Base-by-base conservation (phyloP, 2,113 vertebrate species). In the Dicrurus megarhynchus region DNA sequence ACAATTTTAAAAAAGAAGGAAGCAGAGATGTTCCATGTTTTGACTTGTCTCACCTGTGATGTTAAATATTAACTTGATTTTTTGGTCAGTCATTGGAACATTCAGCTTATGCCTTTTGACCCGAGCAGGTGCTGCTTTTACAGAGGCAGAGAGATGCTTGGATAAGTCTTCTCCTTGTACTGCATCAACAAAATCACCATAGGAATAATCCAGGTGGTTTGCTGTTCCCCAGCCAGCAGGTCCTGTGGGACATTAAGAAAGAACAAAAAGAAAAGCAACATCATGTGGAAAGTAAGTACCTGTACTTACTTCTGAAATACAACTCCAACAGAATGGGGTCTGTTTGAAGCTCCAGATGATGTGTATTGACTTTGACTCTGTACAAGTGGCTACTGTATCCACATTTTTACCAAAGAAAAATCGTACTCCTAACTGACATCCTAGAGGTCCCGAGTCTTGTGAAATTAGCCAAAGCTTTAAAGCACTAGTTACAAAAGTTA, bases 51-150 rank as follows among this genome's bases (percentile, higher is more conserved):
- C 97, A 99, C 99, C 99, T 96, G 99, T 99, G 96, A 99, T 99
- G 93, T 99, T 99, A 98, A 99, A 99, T 97, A 98, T 98, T 89
- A 99, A 98, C 97, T 99, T 99, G 93, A 99, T 99, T 98, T 99
- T 99, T 87, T 99, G 99, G 95, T 99, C 99, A 21, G 98, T 97
- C 79, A 98, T 98, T 22, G 98, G 98, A 33, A 98, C 89, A 30
- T 49, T 97, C 80, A 98, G 93, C 84, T 98, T 96, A 93, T 99
- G 98, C 82, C 99, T 99, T 98, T 98, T 99, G 52, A 97, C 95
- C 55, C 99, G 98, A n/a, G 98, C 95, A 28, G 82, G 97, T 57
- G 61, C 87, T 89, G 76, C 56, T 93, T 92, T 97, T 82, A 83
- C 63, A 33, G 95, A 92, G n/a, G 67, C 84, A 9, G 95, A 27